phyloP scores from a whole-genome alignment of 2,888 invertebrate genomes.

The Stenurella melanura region DNA sequence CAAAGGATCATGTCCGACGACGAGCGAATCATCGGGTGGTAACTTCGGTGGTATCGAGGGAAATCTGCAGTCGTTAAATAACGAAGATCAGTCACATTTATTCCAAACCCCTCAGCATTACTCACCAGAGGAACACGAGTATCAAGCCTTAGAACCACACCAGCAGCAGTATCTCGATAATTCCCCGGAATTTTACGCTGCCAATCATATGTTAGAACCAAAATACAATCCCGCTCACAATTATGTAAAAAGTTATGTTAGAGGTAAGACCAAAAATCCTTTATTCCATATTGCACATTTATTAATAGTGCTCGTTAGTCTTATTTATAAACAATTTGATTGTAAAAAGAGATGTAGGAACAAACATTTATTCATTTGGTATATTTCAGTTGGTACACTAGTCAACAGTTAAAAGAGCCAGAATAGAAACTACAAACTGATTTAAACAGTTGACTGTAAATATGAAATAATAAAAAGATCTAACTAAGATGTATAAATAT shows the following conservation, averaged over 20 bases:
- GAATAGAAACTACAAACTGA: too few species aligned
- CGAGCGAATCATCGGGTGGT: constrained; percentile 76
- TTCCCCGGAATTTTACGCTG: constrained; percentile 85
- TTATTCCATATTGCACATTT: too few species aligned
- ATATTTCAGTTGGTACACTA: too few species aligned
- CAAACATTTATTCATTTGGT: too few species aligned
- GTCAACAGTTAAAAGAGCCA: too few species aligned
- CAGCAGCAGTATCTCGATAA: constrained; percentile 80
- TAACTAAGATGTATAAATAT: too few species aligned
- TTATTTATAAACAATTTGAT: too few species aligned
- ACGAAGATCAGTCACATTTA: constrained; percentile 60
- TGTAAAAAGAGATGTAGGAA: too few species aligned
- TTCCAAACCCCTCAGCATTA: constrained; percentile 71
- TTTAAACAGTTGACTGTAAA: too few species aligned
- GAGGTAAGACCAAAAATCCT: constrained; percentile 75
- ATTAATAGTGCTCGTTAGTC: too few species aligned
- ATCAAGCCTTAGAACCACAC: constrained; percentile 75
- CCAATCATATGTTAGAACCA: constrained; percentile 75
- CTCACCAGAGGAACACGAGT: constrained; percentile 78
- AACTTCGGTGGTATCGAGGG: constrained; percentile 75
- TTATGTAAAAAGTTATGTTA: constrained; percentile 82
- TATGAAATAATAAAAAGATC: too few species aligned
- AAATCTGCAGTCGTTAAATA: constrained; percentile 73
- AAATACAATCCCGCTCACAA: constrained; percentile 81
- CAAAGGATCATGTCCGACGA: constrained; percentile 72